These are phyloP conservation scores for Keiferia lycopersicella DNA, from an alignment of 2,888 invertebrate genomes.

Conservation along the genomic window DNA sequence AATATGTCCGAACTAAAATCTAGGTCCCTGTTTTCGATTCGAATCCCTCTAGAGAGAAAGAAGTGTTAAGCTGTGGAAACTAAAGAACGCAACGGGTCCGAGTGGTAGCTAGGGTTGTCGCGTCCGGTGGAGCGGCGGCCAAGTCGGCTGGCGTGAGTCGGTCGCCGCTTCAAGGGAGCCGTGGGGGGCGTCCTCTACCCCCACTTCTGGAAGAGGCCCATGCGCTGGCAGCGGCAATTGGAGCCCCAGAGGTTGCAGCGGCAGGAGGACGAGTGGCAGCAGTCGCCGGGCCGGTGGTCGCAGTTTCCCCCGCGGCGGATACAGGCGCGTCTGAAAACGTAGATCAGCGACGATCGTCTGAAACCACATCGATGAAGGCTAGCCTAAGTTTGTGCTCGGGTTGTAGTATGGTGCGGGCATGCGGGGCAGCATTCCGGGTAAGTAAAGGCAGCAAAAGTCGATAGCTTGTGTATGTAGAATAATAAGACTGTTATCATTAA, in stretches of 20 bases:
- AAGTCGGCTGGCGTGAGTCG: constrained; percentile 68
- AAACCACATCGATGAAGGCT: constrained; percentile 81
- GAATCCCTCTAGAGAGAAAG: constrained; percentile 51
- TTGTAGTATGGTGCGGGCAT: constrained; percentile 34
- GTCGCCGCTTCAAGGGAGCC: constrained; percentile 64
- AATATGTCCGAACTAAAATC: constrained; percentile 73
- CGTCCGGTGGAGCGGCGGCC: constrained; percentile 70
- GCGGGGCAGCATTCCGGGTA: constrained; percentile 5
- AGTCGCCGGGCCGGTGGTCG: constrained; percentile 91
- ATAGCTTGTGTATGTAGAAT: no score
- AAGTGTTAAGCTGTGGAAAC: constrained; percentile 43
- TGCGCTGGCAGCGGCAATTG: constrained; percentile 93
- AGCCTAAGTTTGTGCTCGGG: constrained; percentile 67
- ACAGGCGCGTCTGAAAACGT: constrained; percentile 92
- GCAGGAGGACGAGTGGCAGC: constrained; percentile 92
- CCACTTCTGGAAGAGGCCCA: constrained; percentile 94
- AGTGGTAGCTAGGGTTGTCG: constrained; percentile 65
- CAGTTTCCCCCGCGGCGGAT: constrained; percentile 91
- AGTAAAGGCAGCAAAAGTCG: neutral
- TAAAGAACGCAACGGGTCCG: constrained; percentile 69
- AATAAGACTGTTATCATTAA: no score
- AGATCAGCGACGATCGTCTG: constrained; percentile 92
- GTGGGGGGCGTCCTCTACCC: constrained; percentile 70
- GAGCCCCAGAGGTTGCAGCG: constrained; percentile 94
- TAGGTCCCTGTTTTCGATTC: constrained; percentile 75